These are phyloP conservation scores for Hemaris fuciformis DNA, from an alignment of 2,888 invertebrate species.

Conservation along the genomic window DNA sequence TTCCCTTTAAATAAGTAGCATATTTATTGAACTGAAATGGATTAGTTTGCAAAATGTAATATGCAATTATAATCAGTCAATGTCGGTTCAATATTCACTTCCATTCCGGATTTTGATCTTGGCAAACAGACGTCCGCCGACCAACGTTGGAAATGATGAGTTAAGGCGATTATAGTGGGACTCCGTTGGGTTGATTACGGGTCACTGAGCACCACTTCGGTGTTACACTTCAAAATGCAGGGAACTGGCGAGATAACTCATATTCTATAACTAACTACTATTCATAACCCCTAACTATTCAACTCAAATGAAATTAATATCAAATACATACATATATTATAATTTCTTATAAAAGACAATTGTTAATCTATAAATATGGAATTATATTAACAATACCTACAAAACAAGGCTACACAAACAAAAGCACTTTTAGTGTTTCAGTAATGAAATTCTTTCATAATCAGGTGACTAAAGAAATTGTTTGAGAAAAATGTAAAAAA, in stretches of 20 bases:
- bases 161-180: background rate
- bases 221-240: background rate
- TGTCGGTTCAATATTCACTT: too few relatives aligned
- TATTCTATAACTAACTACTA: background rate
- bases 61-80: background rate
- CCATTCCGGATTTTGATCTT: background rate
- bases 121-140: background rate
- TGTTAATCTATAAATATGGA: too few relatives aligned
- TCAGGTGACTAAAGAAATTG: conserved; percentile 22
- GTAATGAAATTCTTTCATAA: conserved; percentile 19
- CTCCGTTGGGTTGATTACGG: background rate
- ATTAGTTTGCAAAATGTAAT: background rate
- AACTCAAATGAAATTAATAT: too few relatives aligned
- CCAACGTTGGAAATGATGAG: background rate
- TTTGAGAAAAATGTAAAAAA: conserved; percentile 28
- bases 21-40: background rate
- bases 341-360: too few relatives aligned
- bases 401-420: background rate
- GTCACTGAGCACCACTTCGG: background rate
- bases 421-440: conserved; percentile 9
- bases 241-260: background rate
- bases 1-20: background rate
- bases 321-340: too few relatives aligned
- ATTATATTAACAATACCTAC: background rate
- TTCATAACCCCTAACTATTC: too few relatives aligned